A percentile compares a stretch with the other conserved stretches of the same genome.
Evolutionary conservation across 2,888 invertebrate genomes (phyloP).

Genomic region (Eupithecia pulchellata): DNA sequence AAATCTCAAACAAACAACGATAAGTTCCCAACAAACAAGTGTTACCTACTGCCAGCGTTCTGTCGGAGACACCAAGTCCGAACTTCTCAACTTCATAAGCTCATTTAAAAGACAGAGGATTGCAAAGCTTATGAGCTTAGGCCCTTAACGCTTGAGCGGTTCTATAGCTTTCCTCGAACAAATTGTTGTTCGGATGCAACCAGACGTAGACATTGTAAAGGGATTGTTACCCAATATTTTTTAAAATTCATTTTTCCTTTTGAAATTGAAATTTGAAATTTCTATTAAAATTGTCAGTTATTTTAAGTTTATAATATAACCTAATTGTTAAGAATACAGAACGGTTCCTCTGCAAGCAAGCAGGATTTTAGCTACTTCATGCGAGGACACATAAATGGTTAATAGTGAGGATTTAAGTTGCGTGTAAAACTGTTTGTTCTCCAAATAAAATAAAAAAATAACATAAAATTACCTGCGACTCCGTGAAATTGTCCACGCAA

Average conservation of each 20-base stretch:
- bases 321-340: no score
- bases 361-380: no score
- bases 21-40: background rate
- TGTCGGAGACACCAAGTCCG: background rate
- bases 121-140: background rate
- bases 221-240: background rate
- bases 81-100: slow-evolving; percentile 4
- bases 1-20: background rate
- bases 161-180: background rate
- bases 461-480: background rate
- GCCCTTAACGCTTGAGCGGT: background rate
- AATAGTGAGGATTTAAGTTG: no score
- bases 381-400: no score
- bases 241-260: no score
- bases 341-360: no score
- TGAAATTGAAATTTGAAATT: no score
- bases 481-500: no score
- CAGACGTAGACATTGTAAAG: background rate
- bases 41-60: background rate
- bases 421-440: no score
- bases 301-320: no score
- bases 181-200: background rate
- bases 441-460: no score
- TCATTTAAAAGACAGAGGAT: background rate
- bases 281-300: no score